Conservation (phyloP, 2,888 invertebrate genomes). For the Siphlonurus alternatus region DNA sequence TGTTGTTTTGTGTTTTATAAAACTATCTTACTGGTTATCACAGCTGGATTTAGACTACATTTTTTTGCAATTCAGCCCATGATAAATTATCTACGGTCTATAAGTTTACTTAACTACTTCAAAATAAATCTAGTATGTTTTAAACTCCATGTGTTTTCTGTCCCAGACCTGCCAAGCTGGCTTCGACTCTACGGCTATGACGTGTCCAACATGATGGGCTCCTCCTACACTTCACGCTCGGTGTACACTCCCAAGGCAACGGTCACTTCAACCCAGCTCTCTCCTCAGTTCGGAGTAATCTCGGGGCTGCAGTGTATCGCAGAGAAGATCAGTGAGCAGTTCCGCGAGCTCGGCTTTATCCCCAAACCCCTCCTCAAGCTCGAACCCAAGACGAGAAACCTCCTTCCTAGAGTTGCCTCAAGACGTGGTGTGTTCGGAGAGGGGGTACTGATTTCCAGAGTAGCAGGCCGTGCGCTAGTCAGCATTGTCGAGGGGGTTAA, state of each 20-base stretch:
- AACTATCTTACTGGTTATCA: too few relatives aligned
- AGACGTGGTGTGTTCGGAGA: constrained; percentile 77
- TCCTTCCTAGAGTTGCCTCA: constrained; percentile 71
- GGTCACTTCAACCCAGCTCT: constrained; percentile 60
- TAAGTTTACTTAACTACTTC: too few relatives aligned
- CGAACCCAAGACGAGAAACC: constrained; percentile 68
- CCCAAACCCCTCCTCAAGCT: constrained; percentile 70
- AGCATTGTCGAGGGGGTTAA: constrained; percentile 80
- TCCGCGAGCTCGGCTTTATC: constrained; percentile 71
- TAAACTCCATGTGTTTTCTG: too few relatives aligned
- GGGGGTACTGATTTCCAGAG: constrained; percentile 75
- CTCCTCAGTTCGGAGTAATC: constrained; percentile 80
- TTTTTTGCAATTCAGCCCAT: too few relatives aligned
- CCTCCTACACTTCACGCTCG: constrained; percentile 59
- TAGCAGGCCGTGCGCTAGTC: constrained; percentile 65
- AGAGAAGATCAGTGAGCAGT: constrained; percentile 69
- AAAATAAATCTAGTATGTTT: too few relatives aligned
- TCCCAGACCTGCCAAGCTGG: constrained; percentile 66
- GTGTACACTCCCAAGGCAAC: constrained; percentile 63
- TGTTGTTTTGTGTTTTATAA: too few relatives aligned
- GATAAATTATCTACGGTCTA: too few relatives aligned
- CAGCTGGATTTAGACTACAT: too few relatives aligned
- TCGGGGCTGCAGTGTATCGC: constrained; percentile 80
- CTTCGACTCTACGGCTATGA: constrained; percentile 72
- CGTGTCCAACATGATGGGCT: constrained; percentile 65